Percentiles rank a stretch among this genome's conserved stretches.
Evolutionary conservation across 1,140 invertebrate species (phyloP).

Genomic region (Cotesia vestalis): DNA sequence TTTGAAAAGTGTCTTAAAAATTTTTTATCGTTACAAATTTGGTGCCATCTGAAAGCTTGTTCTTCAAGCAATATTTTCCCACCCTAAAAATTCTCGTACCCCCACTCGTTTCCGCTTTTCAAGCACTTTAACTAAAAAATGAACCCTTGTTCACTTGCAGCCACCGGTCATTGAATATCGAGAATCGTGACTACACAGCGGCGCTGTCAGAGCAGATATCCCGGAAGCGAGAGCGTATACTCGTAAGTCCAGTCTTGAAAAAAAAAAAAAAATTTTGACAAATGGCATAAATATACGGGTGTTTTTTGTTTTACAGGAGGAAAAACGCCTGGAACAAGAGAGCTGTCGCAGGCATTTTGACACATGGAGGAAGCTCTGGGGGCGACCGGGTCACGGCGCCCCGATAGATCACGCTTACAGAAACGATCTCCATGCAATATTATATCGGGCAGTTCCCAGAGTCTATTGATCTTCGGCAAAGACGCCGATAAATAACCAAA

Average conservation of each 20-base stretch:
- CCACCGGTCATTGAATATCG: slow-evolving; percentile 44
- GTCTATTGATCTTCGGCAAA: slow-evolving; percentile 38
- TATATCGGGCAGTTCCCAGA: slow-evolving; percentile 48
- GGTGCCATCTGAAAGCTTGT: too few species aligned
- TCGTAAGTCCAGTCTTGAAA: slow-evolving; percentile 46
- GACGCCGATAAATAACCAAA: too few species aligned
- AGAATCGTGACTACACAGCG: slow-evolving; percentile 51
- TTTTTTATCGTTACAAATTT: too few species aligned
- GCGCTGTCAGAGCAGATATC: slow-evolving; percentile 57
- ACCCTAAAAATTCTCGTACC: too few species aligned
- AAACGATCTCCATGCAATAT: slow-evolving; percentile 60
- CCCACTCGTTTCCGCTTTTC: too few species aligned
- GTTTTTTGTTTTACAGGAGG: slow-evolving; percentile 53
- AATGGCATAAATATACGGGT: slow-evolving; percentile 1
- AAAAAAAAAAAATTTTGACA: not conserved
- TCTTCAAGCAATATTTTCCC: too few species aligned
- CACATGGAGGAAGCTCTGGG: slow-evolving; percentile 75
- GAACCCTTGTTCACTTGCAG: slow-evolving; percentile 45
- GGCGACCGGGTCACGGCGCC: slow-evolving; percentile 74
- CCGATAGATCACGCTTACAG: slow-evolving; percentile 62
- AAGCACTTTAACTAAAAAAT: too few species aligned
- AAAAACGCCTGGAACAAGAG: slow-evolving; percentile 66
- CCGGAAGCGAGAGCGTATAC: slow-evolving; percentile 47
- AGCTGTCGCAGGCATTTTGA: slow-evolving; percentile 70
- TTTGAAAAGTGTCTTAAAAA: too few species aligned